phyloP scores from a whole-genome alignment of 2,113 vertebrate species.

The Acrocephalus kingi region DNA sequence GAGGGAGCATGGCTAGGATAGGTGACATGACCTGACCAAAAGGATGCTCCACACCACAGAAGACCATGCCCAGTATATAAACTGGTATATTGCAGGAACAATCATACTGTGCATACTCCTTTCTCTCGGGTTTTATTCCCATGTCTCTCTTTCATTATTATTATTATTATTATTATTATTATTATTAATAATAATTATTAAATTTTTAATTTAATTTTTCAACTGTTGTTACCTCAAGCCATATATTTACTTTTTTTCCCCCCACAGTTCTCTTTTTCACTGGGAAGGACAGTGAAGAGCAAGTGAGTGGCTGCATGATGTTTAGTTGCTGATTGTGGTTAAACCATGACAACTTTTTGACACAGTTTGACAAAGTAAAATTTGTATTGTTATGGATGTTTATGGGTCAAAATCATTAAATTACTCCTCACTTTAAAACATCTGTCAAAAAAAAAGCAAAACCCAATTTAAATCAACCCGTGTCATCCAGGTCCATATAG shows the following conservation, averaged over 20 bases:
- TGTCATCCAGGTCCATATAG: neutral
- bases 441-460: neutral
- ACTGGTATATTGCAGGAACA: neutral
- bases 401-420: neutral
- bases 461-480: neutral
- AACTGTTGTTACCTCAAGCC: neutral
- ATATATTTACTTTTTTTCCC: neutral
- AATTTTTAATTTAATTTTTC: neutral
- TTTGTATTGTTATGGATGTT: neutral
- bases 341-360: neutral
- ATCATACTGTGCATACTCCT: accelerated
- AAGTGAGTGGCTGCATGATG: neutral
- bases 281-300: neutral
- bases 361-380: neutral
- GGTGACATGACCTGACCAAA: neutral
- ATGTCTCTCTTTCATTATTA: neutral
- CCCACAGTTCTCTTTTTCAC: neutral
- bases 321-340: neutral
- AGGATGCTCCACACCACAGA: neutral
- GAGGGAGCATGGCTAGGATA: neutral
- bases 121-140: neutral
- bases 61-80: too few species aligned
- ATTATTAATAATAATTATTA: neutral
- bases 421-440: neutral
- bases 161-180: neutral